phyloP scores from a whole-genome alignment of 2,113 vertebrate species.

The Microtus pennsylvanicus region DNA sequence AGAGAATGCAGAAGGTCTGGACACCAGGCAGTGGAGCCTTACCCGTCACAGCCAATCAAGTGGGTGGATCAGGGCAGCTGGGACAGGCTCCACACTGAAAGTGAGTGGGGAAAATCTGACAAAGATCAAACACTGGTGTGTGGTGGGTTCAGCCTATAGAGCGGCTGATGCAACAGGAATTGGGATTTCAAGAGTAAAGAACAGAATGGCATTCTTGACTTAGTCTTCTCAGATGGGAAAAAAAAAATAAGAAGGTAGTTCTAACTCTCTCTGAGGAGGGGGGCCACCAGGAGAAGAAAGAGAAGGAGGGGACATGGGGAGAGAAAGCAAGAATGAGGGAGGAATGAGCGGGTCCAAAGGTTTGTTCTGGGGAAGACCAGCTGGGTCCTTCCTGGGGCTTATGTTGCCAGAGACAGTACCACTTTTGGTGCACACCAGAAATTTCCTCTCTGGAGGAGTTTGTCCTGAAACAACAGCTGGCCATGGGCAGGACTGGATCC shows the following conservation, averaged over 20 bases:
- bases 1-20: background rate
- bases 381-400: background rate
- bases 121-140: background rate
- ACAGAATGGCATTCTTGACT: background rate
- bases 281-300: background rate
- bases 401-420: background rate
- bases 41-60: background rate
- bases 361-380: background rate
- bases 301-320: no score
- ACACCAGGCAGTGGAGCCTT: background rate
- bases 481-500: background rate
- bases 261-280: background rate
- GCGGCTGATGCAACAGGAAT: no score
- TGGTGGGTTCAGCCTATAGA: background rate
- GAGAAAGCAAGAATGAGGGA: background rate
- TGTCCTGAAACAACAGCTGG: background rate
- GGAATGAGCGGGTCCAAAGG: background rate
- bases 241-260: no score
- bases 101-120: background rate
- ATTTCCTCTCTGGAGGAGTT: background rate
- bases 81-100: background rate
- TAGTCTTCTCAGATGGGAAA: background rate
- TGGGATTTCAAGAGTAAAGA: background rate
- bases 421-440: background rate
- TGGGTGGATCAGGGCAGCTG: no score